Base-by-base conservation (phyloP, 2,797 vertebrate species). In the Characodon lateralis region DNA sequence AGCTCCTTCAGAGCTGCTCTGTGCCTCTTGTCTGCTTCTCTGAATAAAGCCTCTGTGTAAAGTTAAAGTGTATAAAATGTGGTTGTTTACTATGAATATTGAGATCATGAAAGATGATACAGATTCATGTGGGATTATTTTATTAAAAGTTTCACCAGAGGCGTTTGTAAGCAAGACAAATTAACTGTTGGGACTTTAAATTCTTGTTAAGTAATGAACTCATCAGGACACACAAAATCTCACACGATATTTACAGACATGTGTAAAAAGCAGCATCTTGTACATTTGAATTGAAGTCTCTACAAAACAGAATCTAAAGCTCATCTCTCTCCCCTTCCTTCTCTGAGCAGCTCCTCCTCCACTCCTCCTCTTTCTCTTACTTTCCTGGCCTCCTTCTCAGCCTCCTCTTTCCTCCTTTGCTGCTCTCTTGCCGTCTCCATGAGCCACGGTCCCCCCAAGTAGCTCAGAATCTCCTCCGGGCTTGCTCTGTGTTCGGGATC, bases 381-480 rank as follows among this genome's bases (percentile, higher is more conserved):
- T 78, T 91, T 94, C 31, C 79, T 91, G 77, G 92, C 93, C 82
- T 96, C 95, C 82, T 86, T 93, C 83, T 94, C 89, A 0, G 93
- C 94, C 85, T 91, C 89, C 6, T 89, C 86, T 2, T 65, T 91
- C 41, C 80, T 92, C 58, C 72, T 92, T 80, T 74, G 85, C 85
- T 94, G 91, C 84, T 91, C 87, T 0, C 63, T 69, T 59, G 90
- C 93, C 0, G 93, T 95, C 92, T 92, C 89, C 80, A 81, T 89
- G 74, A 94, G 89, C 96, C 96, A 97, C 2, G 96, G 91, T 0
- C 80, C 93, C 14, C 96, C 96, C 85, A 96, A 90, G 90, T 96
- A 96, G 80, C 90, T 94, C 83, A 98, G 84, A 84, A 97, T 93
- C 85, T 95, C 96, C 16, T 97, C 93, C 0, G 97, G 95, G 16